These are phyloP conservation scores for Poeciliopsis presidionis DNA, from an alignment of 2,797 vertebrate genomes.

Conservation along the genomic window DNA sequence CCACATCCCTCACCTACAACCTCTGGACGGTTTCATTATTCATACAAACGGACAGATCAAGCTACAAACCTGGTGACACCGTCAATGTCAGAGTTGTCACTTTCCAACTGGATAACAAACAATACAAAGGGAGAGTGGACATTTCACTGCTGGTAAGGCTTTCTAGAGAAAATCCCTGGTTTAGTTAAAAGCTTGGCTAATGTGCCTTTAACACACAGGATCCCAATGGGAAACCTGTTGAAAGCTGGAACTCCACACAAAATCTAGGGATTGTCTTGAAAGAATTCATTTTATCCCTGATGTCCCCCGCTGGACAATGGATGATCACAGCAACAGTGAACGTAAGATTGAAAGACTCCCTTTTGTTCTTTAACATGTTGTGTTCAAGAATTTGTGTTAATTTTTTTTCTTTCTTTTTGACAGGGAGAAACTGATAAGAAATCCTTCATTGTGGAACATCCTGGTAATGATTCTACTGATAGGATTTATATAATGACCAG, in stretches of 20 bases:
- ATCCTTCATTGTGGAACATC: constrained; percentile 59
- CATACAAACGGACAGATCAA: constrained; percentile 67
- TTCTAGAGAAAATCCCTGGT: constrained; percentile 3
- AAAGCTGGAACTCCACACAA: constrained; percentile 42
- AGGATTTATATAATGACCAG: rapidly evolving
- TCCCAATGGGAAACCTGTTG: constrained; percentile 42
- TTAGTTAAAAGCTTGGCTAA: constrained; percentile 28
- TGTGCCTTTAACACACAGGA: constrained; percentile 59
- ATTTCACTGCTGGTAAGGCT: constrained; percentile 57
- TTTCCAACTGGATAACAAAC: constrained; percentile 58
- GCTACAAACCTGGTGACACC: constrained; percentile 63
- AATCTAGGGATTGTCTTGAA: constrained; percentile 62
- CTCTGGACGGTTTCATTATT: constrained; percentile 57
- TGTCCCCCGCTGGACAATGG: constrained; percentile 61
- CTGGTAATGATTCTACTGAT: constrained; percentile 48
- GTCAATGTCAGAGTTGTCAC: constrained; percentile 63
- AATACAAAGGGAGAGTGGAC: constrained; percentile 55
- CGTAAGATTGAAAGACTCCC: constrained; percentile 38
- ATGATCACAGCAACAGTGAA: constrained; percentile 48
- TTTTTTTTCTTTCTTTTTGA: constrained; percentile 2
- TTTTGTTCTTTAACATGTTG: rapidly evolving
- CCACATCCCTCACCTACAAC: constrained; percentile 45
- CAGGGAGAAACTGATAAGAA: constrained; percentile 55
- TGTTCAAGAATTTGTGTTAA: background rate
- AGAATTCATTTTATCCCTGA: constrained; percentile 48